Conservation (phyloP, 2,113 vertebrate species). For the Hippocampus zosterae region DNA sequence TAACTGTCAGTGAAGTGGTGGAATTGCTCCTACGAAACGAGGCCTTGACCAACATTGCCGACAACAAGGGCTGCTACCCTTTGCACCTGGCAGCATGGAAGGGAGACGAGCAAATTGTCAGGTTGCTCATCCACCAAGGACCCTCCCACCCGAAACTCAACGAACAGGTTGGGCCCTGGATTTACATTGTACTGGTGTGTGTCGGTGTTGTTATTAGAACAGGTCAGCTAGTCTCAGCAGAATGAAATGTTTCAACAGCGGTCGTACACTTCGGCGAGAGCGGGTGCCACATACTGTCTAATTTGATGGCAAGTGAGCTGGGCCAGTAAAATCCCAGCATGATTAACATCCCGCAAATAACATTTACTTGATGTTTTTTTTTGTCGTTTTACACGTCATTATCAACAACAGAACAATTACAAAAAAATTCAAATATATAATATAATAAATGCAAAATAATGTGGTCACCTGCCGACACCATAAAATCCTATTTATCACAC, state of each 20-base stretch:
- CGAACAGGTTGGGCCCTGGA: constrained; percentile 82
- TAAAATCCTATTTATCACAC: no score
- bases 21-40: constrained; percentile 91
- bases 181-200: not conserved
- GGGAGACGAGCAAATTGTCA: constrained; percentile 91
- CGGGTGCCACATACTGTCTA: not conserved
- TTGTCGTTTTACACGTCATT: not conserved
- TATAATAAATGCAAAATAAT: no score
- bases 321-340: not conserved
- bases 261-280: not conserved
- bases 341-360: not conserved
- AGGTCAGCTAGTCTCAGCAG: not conserved
- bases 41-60: constrained; percentile 91
- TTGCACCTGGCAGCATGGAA: constrained; percentile 98
- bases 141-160: constrained; percentile 93
- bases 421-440: no score
- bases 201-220: not conserved
- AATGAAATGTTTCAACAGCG: not conserved
- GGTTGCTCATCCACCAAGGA: constrained; percentile 92
- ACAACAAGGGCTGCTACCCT: constrained; percentile 96
- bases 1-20: constrained; percentile 83
- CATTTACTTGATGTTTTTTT: not conserved
- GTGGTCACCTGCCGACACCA: no score
- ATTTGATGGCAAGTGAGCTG: not conserved
- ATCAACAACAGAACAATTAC: not conserved